These are phyloP conservation scores for Chelmon rostratus DNA, from an alignment of 2,797 vertebrate species.

Conservation along the genomic window DNA sequence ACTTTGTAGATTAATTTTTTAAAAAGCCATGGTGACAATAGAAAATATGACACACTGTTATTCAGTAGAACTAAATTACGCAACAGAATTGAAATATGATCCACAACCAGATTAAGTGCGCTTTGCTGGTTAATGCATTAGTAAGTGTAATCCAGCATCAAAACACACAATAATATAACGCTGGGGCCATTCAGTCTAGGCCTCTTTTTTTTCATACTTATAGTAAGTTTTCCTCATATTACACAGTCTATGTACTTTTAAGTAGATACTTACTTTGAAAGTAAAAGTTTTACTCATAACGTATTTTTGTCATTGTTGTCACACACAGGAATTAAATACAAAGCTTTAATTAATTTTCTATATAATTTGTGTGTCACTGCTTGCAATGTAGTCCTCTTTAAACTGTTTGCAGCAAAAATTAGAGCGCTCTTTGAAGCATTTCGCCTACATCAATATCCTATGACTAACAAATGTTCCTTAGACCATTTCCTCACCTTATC, in stretches of 20 bases:
- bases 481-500: conserved; percentile 5
- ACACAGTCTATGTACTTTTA: neutral
- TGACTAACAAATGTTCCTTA: neutral
- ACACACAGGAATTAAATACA: neutral
- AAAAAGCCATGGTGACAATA: too few relatives aligned
- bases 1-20: too few relatives aligned
- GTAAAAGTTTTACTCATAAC: too few relatives aligned
- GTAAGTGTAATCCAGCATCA: too few relatives aligned
- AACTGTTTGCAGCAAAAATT: neutral
- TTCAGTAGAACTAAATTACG: too few relatives aligned
- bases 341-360: neutral
- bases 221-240: neutral
- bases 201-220: neutral
- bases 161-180: too few relatives aligned
- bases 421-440: neutral
- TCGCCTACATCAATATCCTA: neutral
- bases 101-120: too few relatives aligned
- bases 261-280: neutral
- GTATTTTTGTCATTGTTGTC: neutral
- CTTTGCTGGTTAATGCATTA: too few relatives aligned
- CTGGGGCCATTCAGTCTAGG: neutral
- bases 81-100: too few relatives aligned
- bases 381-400: neutral
- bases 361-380: neutral
- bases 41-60: too few relatives aligned